Evolutionary conservation across 2,113 vertebrate species (phyloP).

Genomic region (Clarias batrachus): DNA sequence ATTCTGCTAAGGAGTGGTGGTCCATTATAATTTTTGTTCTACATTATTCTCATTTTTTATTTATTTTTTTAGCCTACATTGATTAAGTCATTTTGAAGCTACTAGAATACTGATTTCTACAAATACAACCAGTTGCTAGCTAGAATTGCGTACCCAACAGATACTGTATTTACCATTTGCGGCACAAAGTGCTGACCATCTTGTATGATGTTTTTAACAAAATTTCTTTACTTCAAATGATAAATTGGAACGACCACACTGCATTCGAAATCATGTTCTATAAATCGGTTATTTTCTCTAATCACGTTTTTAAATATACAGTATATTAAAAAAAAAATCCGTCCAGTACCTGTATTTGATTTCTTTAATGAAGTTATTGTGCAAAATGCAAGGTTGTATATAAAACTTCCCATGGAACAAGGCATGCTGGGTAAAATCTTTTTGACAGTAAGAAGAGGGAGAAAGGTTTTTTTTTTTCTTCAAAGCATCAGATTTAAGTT

Average conservation of each 20-base stretch:
- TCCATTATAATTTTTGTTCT: not conserved
- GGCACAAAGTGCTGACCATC: not conserved
- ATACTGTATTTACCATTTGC: not conserved
- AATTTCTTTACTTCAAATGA: not conserved
- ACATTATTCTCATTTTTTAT: not conserved
- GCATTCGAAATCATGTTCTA: not conserved
- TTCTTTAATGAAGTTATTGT: not conserved
- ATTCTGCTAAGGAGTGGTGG: not conserved
- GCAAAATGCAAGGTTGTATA: not conserved
- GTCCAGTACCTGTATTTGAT: not conserved
- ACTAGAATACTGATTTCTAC: not conserved
- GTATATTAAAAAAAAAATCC: not conserved
- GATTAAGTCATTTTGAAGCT: not conserved
- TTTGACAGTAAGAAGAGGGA: not conserved
- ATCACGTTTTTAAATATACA: not conserved
- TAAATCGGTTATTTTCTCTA: not conserved
- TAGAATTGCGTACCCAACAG: not conserved
- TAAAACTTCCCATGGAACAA: not conserved
- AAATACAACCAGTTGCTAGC: not conserved
- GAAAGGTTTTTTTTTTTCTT: not conserved
- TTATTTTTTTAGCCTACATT: not conserved
- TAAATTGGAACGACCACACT: not conserved
- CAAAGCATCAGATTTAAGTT: not conserved
- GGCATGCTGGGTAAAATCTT: not conserved
- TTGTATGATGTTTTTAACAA: not conserved